Base-by-base conservation (phyloP, 2,888 invertebrate genomes). In the Timandra comae region DNA sequence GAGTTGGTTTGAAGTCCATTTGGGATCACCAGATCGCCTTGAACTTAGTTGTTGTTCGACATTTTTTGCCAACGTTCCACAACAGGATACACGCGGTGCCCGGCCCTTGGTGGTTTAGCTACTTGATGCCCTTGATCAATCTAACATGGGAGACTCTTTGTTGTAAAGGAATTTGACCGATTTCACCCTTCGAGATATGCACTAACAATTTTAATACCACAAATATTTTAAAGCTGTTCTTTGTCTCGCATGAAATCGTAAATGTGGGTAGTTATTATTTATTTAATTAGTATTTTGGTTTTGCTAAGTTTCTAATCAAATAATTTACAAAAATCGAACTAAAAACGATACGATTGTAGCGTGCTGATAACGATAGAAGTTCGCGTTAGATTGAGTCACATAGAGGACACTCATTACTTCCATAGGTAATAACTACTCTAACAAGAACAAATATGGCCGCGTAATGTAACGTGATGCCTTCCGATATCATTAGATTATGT, bases 11-110 rank as follows among this genome's bases (percentile, higher is more conserved):
- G 44, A 50, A 53, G 41, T 48, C 41, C 50, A 56, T 31, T 56
- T 64, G 69, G 79, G 66, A 79, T 61, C 72, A 75, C 77, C 70
- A 59, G 84, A 63, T 84, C 41, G 68, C 84, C 84, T 85, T 85
- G 84, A 85, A 84, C 84, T 84, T 65, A 55, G 49, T 53, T 69
- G 49, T 53, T 69, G 67, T 64, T 76, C 77, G 69, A 73, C 66
- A 73, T 81, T 84, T 85, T 84, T 84, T 82, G 79, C 75, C 57
- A 48, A 49, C 53, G 61, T 53, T 56, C 63, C 57, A 64, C 72
- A 79, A 73, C 81, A 80, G 82, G 81, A 82, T 81, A 75, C 72
- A 61, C 56, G 52, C 54, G 61, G 49, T 44, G 48, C 33, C 42
- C 46, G 65, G 70, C 75, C 79, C 75, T 77, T 71, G 53, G 54